Evolutionary conservation across 2,113 vertebrate genomes (phyloP).

Genomic region (Patagioenas fasciata): DNA sequence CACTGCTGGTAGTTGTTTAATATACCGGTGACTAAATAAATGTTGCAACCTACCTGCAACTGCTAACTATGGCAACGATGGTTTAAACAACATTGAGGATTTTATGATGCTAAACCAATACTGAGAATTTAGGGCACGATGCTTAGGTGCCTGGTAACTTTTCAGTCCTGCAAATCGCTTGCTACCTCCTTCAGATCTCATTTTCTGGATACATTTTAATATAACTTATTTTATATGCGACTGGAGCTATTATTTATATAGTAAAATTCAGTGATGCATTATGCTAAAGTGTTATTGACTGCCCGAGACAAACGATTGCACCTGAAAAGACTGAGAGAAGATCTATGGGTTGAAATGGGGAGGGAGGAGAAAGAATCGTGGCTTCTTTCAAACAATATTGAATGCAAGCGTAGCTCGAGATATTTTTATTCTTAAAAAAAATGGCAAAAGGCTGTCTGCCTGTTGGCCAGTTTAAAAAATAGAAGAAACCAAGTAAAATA

Average conservation of each 20-base stretch:
- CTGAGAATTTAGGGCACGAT: not conserved
- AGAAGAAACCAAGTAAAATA: conserved; percentile 63
- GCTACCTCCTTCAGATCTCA: not conserved
- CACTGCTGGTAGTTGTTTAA: not conserved
- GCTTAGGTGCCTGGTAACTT: not conserved
- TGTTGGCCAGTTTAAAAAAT: conserved; percentile 14
- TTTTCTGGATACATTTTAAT: not conserved
- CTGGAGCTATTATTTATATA: not conserved
- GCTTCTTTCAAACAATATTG: not conserved
- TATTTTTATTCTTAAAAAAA: conserved; percentile 25
- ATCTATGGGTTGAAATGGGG: not conserved
- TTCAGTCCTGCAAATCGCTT: not conserved
- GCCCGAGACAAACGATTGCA: not conserved
- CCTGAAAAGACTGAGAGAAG: conserved; percentile 38
- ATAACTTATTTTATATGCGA: not conserved
- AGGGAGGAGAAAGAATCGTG: not conserved
- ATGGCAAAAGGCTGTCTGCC: conserved; percentile 15
- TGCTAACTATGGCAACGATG: not conserved
- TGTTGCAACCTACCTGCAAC: not conserved
- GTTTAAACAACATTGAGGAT: not conserved
- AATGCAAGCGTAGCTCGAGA: not conserved
- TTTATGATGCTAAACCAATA: not conserved
- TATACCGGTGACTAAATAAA: not conserved
- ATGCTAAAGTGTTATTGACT: not conserved
- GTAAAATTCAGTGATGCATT: not conserved